Evolutionary conservation across 2,888 invertebrate species (phyloP).

Genomic region (Pharmacophagus antenor): DNA sequence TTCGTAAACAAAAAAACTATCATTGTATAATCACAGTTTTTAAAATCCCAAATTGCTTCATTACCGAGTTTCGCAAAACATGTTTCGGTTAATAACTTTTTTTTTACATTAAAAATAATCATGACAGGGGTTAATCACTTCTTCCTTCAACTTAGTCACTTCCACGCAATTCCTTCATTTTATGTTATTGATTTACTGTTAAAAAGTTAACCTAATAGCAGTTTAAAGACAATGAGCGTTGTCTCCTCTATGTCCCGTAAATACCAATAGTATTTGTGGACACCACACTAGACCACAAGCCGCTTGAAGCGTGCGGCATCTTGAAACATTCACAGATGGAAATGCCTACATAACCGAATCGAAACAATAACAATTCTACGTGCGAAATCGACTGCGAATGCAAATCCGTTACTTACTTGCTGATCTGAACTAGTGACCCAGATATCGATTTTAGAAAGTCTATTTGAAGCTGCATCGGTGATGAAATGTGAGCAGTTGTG

Average conservation of each 20-base stretch:
- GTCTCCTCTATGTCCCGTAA: background rate
- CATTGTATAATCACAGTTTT: background rate
- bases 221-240: background rate
- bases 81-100: no score
- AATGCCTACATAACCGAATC: slow-evolving; percentile 54
- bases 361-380: slow-evolving; percentile 60
- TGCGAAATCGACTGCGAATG: slow-evolving; percentile 64
- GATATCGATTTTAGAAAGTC: slow-evolving; percentile 43
- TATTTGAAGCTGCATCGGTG: slow-evolving; percentile 35
- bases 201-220: background rate
- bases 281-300: slow-evolving; percentile 54
- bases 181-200: background rate
- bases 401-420: slow-evolving; percentile 57
- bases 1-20: background rate
- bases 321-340: slow-evolving; percentile 51
- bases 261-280: background rate
- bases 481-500: slow-evolving; percentile 26
- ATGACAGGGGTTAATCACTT: no score
- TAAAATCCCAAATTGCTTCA: background rate
- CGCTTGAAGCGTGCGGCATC: slow-evolving; percentile 52
- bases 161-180: no score
- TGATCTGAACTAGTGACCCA: slow-evolving; percentile 41
- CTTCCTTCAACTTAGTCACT: no score
- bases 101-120: no score
- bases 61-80: background rate